Evolutionary conservation across 2,113 vertebrate species (phyloP), one percentile per base, ranked within the genome.

Genomic region (Sorex fumeus): DNA sequence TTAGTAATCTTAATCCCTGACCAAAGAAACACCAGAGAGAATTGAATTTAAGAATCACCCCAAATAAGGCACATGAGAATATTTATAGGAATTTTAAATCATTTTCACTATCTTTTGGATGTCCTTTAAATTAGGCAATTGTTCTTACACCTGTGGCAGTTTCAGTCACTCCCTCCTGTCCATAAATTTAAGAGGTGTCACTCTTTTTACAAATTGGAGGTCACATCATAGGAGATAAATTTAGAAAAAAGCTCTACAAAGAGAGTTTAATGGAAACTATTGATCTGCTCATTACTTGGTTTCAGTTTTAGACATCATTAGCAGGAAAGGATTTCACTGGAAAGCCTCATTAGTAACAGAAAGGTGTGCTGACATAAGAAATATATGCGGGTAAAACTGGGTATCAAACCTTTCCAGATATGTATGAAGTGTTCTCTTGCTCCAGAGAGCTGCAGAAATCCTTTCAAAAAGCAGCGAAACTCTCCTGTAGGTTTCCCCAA

Each of bases 191-290:
- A 95, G 64, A 18, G 91, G 79, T 53, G 84, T 87, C 76, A 86
- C 85, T 95, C n/a, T 66, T 88, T 88, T 96, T 92, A 92, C 83
- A 97, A 96, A 97, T 91, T 86, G 13, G 71, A 94, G 88, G 92
- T 91, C 91, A 88, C 32, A 77, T 40, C 69, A 94, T 60, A 92
- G 85, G 53, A 88, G 75, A 78, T 90, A 96, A 95, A 96, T 93
- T 95, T 96, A 93, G 86, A 93, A 94, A 40, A 84, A 40, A 30
- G 53, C 64, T 94, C 28, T 74, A 77, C 45, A 84, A 78, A 95
- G 53, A 94, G 80, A 90, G 75, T 88, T 86, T 96, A 96, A 94
- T 94, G 86, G 81, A 87, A 92, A 77, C 77, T 93, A 95, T 95
- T 91, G 96, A 96, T 96, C 83, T 91, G 11, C 75, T 95, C 94